Evolutionary conservation across 2,797 vertebrate species (phyloP), one percentile per base, ranked within the genome.

Genomic region (Etheostoma perlongum): DNA sequence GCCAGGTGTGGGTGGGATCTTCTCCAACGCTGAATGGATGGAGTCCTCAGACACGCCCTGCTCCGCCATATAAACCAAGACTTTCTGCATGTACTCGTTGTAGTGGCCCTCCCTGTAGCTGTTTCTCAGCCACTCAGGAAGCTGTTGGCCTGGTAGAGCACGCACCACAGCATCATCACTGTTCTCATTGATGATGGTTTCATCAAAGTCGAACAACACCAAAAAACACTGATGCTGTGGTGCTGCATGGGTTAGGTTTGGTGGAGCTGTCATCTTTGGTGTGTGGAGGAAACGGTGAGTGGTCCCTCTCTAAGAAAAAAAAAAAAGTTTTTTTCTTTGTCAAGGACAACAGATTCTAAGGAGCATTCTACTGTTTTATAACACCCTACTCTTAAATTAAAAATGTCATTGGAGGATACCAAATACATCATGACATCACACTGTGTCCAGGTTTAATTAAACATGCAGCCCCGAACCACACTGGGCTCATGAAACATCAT

Each of bases 191-290:
- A 98, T 92, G 63, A 99, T 96, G 36, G 98, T 99, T 93, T 99
- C 97, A 0, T 99, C 98, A 0, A 99, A 99, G 89, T 99, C 98
- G 0, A 99, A 98, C 66, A 95, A 16, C 67, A 97, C 86, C 61
- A 99, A 91, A 67, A 97, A 98, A 83, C 94, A 95, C 23, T 62
- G 76, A 1, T 88, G 74, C 46, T 72, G 67, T 3, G 67, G 21
- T 2, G 61, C 49, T 0, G 61, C 54, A 0, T 8, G 51, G 30
- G 42, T 19, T 19, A 21, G 21, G 40, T 73, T 66, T 1, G 83
- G 58, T 0, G 62, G 88, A 16, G 91, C 73, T 1, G 92, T 91
- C 95, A 95, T 95, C 86, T 80, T 91, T 72, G 76, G 51, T 25
- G 40, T 19, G 65, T 30, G 57, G 49, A 30, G 63, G 19, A 48